Base-by-base conservation (phyloP, 2,797 vertebrate species). In the Esox masquinongy region DNA sequence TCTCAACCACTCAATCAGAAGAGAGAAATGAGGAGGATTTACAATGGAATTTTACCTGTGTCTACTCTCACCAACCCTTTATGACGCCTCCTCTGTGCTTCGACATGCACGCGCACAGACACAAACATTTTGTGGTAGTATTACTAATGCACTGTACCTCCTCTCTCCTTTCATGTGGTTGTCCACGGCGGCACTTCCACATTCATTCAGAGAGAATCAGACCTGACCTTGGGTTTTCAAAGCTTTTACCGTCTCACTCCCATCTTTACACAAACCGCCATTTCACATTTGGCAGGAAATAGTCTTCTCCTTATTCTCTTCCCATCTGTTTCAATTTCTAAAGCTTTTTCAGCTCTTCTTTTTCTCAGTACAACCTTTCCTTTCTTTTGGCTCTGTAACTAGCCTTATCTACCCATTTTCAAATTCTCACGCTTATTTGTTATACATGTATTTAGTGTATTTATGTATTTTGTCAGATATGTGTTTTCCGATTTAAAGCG, bases 281-380 rank as follows among this genome's bases (percentile, higher is more conserved):
- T 59, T 24, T 24, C 56, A 69, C 80, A 79, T 83, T 80, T 34
- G 59, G 75, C 72, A 68, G 70, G 73, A 77, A 75, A 80, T 64
- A 59, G 59, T 74, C 4, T 15, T 50, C 16, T 61, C 74, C 56
- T 59, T 22, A n/a, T 51, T 39, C 69, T 51, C 31, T 72, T 17
- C 61, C 9, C 71, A 74, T 26, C 64, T 69, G 47, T 34, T 9
- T 59, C 6, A 2, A 47, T 47, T 11, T 14, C 1, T 7, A 47
- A 47, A 47, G 43, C 43, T 47, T 47, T 47, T 47, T 12, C 0
- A 47, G 43, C 43, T 47, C 12, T 47, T 47, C 9, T 14, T 2
- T 47, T 47, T 47, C 9, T 12, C 43, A 2, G 43, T 47, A 14
- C 0, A 47, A 47, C 2, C 43, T 12, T 47, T 47, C 12, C 43